Percentiles rank a stretch among this genome's conserved stretches.
phyloP scores from a whole-genome alignment of 2,113 vertebrate genomes.

The Urocolius indicus region DNA sequence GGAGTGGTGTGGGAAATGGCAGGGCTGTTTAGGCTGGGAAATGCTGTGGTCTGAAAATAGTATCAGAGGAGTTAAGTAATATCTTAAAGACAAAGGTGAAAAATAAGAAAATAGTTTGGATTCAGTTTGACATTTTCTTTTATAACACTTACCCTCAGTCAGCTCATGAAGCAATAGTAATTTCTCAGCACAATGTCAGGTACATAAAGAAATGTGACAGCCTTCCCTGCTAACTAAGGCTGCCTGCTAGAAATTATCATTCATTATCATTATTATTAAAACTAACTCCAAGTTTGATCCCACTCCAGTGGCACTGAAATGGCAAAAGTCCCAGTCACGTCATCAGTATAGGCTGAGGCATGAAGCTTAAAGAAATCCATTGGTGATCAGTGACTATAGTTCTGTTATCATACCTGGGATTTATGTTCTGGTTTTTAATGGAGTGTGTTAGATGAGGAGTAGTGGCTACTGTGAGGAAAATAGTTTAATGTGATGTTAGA shows the following conservation, averaged over 20 bases:
- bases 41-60: background rate
- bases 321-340: slow-evolving; percentile 39
- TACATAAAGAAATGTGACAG: slow-evolving; percentile 36
- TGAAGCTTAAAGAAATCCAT: background rate
- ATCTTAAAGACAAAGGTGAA: background rate
- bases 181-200: slow-evolving; percentile 48
- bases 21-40: background rate
- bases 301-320: background rate
- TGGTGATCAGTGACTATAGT: background rate
- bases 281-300: background rate
- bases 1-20: background rate
- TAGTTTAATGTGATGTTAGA: slow-evolving; percentile 16
- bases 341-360: background rate
- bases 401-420: slow-evolving; percentile 15
- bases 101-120: slow-evolving; percentile 12
- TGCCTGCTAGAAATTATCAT: slow-evolving; percentile 46
- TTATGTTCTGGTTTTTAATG: slow-evolving; percentile 16
- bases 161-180: background rate
- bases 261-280: slow-evolving; percentile 45
- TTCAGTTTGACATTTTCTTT: slow-evolving; percentile 24
- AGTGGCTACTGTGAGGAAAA: slow-evolving; percentile 24
- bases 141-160: background rate
- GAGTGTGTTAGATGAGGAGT: slow-evolving; percentile 11
- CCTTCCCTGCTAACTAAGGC: background rate
- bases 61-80: background rate